phyloP scores from a whole-genome alignment of 2,113 vertebrate genomes.

The Cephalopterus ornatus region DNA sequence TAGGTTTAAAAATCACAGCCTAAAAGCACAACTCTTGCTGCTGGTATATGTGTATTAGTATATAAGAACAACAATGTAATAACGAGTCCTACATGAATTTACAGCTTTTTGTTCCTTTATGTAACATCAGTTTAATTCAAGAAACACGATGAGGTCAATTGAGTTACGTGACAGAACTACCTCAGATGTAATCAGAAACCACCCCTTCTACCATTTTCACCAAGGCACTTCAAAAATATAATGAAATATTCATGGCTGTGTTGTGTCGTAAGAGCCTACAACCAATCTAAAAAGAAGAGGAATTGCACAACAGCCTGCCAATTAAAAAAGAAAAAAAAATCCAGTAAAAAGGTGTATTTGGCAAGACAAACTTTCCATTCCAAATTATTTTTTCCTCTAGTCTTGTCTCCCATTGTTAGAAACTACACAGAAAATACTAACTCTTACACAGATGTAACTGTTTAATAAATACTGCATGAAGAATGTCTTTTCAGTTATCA shows the following conservation, averaged over 20 bases:
- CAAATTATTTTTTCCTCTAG: background rate
- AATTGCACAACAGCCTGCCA: background rate
- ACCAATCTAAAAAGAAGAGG: background rate
- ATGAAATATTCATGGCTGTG: constrained; percentile 3
- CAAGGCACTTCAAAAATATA: background rate
- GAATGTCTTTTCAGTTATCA: background rate
- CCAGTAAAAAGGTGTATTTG: background rate
- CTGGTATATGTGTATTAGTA: background rate
- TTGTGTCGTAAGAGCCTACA: background rate
- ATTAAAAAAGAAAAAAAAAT: background rate
- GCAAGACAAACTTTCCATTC: background rate
- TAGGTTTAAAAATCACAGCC: background rate
- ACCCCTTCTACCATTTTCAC: background rate
- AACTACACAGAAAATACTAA: background rate
- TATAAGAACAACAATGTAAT: background rate
- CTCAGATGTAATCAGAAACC: background rate
- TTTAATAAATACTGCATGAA: background rate
- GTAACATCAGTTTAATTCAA: background rate
- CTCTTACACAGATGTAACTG: background rate
- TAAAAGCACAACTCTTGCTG: background rate
- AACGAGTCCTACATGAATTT: background rate
- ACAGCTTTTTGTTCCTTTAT: background rate
- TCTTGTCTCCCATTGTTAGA: background rate
- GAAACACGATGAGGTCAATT: background rate
- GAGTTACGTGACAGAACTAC: background rate